Base-by-base conservation (phyloP, 2,888 invertebrate species). In the Acleris sparsana region DNA sequence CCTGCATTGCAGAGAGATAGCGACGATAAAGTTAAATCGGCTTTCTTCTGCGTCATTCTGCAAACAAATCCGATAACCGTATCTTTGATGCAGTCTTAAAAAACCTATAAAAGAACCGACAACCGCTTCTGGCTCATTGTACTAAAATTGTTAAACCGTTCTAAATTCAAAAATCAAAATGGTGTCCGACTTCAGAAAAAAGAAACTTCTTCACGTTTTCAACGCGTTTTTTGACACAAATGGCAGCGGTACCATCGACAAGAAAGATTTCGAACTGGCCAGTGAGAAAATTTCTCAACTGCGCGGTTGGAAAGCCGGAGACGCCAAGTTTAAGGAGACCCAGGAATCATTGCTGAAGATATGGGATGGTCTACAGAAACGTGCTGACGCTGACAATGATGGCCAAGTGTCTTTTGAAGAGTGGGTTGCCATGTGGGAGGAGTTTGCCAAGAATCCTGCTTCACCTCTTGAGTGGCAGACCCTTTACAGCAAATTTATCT, bases 161-260 rank as follows among this genome's bases (percentile, higher is more conserved):
- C 16, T 20, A 13, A 18, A 61, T 20, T 44, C 52, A 48, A 71
- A 61, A 43, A 13, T 13, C 95, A 89, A 86, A 82, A 91, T 91
- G 89, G 95, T 97, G 87, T 96, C 97, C 72, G 97, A 97, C 76
- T 97, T 97, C 90, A 96, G 97, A 84, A 96, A 96, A 93, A 96
- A 97, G 94, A 97, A 97, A 88, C 94, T 97, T 46, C 94, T 96
- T 73, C 96, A 96, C 88, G 96, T 97, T 63, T 97, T 97, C 94
- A 95, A 95, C 83, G 95, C 96, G 55, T 97, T 97, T 91, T 97
- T 97, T 78, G 98, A 98, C 93, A 96, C 96, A 73, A 96, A 98
- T 88, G 95, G 95, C 80, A 97, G 97, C 86, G 97, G 97, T 16
- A 95, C 95, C 70, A 97, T 98, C 74, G 97, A 97, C 80, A 95